Percentiles rank a stretch among this genome's conserved stretches.
These are phyloP conservation scores for Halisarca cf. caerulea DNA, from an alignment of 37 sponge, comb jelly and placozoan species.

Conservation along the genomic window DNA sequence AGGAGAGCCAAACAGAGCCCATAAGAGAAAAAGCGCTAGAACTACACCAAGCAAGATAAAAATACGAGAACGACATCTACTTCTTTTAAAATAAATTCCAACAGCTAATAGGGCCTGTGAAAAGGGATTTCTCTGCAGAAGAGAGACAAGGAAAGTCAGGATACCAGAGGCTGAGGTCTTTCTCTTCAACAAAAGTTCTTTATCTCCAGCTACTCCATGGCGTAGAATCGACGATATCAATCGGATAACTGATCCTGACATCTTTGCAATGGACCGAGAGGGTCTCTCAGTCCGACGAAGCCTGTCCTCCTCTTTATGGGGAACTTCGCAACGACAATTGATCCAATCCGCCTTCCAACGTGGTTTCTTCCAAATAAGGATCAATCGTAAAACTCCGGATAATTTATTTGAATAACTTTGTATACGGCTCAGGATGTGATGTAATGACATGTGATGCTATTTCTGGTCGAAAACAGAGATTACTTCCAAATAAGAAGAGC, in stretches of 20 bases:
- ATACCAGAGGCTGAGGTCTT: not conserved
- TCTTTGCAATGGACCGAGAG: not conserved
- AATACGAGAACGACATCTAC: not conserved
- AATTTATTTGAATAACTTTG: no score
- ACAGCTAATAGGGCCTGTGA: not conserved
- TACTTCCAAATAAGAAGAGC: not conserved
- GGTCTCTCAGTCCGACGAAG: not conserved
- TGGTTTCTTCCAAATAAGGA: no score
- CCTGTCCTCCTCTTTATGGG: not conserved
- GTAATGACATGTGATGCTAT: not conserved
- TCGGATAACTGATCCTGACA: not conserved
- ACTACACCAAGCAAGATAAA: not conserved
- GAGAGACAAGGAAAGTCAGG: no score
- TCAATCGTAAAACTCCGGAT: no score
- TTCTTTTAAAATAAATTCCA: not conserved
- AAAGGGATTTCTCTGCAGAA: not conserved
- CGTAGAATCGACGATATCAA: not conserved
- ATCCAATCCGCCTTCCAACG: no score
- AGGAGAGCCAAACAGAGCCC: not conserved
- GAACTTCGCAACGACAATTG: not conserved
- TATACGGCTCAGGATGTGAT: not conserved
- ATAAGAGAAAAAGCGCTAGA: not conserved
- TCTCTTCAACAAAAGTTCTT: not conserved
- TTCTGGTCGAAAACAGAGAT: not conserved
- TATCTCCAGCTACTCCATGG: not conserved